Conservation (phyloP, 1,140 invertebrate species). For the Antheraea pernyi region DNA sequence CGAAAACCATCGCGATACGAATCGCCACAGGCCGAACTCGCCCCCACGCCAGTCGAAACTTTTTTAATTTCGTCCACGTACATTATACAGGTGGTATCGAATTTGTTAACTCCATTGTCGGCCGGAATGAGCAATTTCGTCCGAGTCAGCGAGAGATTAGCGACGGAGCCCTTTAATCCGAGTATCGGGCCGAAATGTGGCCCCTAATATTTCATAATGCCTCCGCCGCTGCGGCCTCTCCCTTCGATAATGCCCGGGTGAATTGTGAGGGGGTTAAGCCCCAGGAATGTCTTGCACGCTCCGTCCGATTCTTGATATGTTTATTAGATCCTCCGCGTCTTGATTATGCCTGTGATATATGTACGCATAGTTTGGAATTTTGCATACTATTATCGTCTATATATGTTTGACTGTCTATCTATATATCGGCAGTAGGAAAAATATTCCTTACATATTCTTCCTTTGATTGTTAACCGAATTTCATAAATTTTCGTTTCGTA, state of each 20-base stretch:
- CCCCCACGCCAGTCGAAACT: conserved; percentile 22
- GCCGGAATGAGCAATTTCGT: conserved; percentile 45
- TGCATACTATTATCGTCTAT: background rate
- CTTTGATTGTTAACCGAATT: too few relatives aligned
- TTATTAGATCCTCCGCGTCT: conserved; percentile 34
- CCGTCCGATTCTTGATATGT: conserved; percentile 39
- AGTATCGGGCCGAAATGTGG: conserved; percentile 36
- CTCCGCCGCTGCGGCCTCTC: conserved; percentile 15
- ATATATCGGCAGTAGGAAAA: too few relatives aligned
- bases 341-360: conserved; percentile 35
- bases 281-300: conserved; percentile 21
- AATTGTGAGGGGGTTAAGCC: conserved; percentile 12
- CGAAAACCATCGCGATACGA: background rate
- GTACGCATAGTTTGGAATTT: background rate
- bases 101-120: conserved; percentile 45
- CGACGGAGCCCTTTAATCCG: conserved; percentile 38
- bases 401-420: too few relatives aligned
- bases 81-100: conserved; percentile 38
- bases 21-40: too few relatives aligned
- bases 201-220: conserved; percentile 53
- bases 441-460: too few relatives aligned
- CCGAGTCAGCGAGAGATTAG: conserved; percentile 47
- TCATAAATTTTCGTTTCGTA: too few relatives aligned
- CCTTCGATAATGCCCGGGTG: conserved; percentile 22
- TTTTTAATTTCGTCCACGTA: conserved; percentile 43